These are phyloP conservation scores for Drosophila anomalipes DNA, from an alignment of 2,888 invertebrate species.

Conservation along the genomic window DNA sequence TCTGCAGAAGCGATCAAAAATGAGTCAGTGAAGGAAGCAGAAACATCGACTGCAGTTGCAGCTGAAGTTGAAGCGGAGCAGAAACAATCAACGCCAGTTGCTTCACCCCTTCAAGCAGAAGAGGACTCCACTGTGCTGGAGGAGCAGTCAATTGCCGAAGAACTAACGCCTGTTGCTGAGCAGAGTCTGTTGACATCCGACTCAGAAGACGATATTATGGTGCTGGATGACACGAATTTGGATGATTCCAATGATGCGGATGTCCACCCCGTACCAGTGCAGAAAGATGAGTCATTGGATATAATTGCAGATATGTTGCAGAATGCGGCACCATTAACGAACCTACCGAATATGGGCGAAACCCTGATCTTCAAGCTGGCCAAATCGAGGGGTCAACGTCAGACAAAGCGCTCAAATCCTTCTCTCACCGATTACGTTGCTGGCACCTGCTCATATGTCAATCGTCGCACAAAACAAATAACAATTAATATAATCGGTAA, in stretches of 20 bases:
- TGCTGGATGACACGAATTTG: conserved; percentile 62
- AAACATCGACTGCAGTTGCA: not conserved
- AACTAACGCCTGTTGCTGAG: conserved; percentile 3
- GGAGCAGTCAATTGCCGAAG: not conserved
- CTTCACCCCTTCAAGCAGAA: not conserved
- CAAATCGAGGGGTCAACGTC: conserved; percentile 18
- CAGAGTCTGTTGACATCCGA: conserved; percentile 46
- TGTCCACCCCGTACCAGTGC: conserved; percentile 25
- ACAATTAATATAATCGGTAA: conserved; percentile 64
- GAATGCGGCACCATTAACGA: conserved; percentile 28
- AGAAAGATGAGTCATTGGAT: not conserved
- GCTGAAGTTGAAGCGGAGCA: not conserved
- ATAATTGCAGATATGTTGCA: conserved; percentile 49
- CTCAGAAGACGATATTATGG: conserved; percentile 70
- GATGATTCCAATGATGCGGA: conserved; percentile 49
- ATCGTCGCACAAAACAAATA: conserved; percentile 69
- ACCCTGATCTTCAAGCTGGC: conserved; percentile 60
- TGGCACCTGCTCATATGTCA: conserved; percentile 66
- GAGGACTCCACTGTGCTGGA: not conserved
- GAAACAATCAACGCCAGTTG: not conserved
- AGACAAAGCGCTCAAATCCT: conserved; percentile 7
- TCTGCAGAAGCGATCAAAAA: not conserved
- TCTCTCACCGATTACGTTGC: conserved; percentile 51
- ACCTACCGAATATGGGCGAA: conserved; percentile 55
- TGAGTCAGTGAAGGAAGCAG: not conserved